Percentiles rank a stretch among this genome's conserved stretches.
These are phyloP conservation scores for Pachypanchax playfairii DNA, from an alignment of 2,113 vertebrate species.

Conservation along the genomic window DNA sequence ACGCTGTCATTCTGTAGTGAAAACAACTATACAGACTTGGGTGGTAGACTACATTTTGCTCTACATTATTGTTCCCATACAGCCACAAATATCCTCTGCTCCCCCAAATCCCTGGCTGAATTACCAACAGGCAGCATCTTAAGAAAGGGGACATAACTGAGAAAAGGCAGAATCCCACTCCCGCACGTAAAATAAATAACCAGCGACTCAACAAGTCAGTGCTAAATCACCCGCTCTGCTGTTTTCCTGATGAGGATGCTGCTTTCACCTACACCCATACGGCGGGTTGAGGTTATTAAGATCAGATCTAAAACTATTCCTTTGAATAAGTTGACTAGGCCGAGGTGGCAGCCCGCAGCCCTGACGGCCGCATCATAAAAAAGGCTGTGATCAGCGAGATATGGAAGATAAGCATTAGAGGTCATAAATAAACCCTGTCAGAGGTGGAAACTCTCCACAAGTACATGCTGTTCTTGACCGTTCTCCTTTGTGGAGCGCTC, in stretches of 20 bases:
- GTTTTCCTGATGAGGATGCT: constrained; percentile 4
- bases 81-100: constrained; percentile 29
- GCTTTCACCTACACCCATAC: constrained; percentile 9
- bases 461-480: constrained; percentile 45
- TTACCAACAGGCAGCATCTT: constrained; percentile 37
- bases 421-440: constrained; percentile 57
- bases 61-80: constrained; percentile 18
- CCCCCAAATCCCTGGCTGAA: constrained; percentile 51
- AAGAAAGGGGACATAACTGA: constrained; percentile 27
- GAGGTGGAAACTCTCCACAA: constrained; percentile 47
- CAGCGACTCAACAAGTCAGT: constrained; percentile 41
- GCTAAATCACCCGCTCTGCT: constrained; percentile 17
- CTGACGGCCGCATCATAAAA: constrained; percentile 21
- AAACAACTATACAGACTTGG: constrained; percentile 35
- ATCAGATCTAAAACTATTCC: constrained; percentile 62
- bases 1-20: constrained; percentile 26
- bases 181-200: constrained; percentile 17
- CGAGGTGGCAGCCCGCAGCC: constrained; percentile 27
- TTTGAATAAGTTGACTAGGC: constrained; percentile 43
- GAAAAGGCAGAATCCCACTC: constrained; percentile 37
- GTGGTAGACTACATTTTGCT: constrained; percentile 32
- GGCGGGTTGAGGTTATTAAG: constrained; percentile 55
- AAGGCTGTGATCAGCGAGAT: constrained; percentile 57
- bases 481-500: constrained; percentile 33
- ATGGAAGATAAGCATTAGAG: constrained; percentile 64